Percentiles rank a stretch among this genome's conserved stretches.
phyloP scores from a whole-genome alignment of 2,113 vertebrate genomes.

The Phocoena sinus region DNA sequence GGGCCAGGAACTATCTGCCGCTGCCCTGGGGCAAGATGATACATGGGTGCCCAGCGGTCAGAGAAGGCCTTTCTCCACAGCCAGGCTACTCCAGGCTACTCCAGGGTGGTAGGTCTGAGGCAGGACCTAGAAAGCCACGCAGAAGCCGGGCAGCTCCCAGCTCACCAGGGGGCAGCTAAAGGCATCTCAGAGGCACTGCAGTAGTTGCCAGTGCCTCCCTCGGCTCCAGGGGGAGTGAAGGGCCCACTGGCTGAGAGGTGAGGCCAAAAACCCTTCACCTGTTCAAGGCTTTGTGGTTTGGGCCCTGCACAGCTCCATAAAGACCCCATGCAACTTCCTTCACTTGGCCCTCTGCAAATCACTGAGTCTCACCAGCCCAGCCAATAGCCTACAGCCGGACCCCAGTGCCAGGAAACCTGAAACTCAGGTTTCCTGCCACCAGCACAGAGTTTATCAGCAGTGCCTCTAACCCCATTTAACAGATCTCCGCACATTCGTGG shows the following conservation, averaged over 20 bases:
- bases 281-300: neutral
- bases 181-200: too few relatives aligned
- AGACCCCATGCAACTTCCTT: neutral
- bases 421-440: neutral
- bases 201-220: neutral
- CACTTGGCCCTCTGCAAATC: neutral
- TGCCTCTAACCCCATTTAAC: too few relatives aligned
- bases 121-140: neutral
- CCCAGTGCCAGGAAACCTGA: neutral
- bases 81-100: too few relatives aligned
- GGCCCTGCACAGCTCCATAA: too few relatives aligned
- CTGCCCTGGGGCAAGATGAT: neutral
- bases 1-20: neutral
- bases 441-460: neutral
- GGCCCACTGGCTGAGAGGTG: neutral
- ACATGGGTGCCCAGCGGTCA: neutral
- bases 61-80: neutral
- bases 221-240: neutral
- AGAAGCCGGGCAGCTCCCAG: neutral
- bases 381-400: neutral
- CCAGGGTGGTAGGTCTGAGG: neutral
- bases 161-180: neutral
- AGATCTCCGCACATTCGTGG: fast-evolving
- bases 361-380: neutral
- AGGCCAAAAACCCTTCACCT: neutral